Percentiles rank a stretch among this genome's conserved stretches.
Evolutionary conservation across 2,888 invertebrate species (phyloP).

Genomic region (Andrena minutula): DNA sequence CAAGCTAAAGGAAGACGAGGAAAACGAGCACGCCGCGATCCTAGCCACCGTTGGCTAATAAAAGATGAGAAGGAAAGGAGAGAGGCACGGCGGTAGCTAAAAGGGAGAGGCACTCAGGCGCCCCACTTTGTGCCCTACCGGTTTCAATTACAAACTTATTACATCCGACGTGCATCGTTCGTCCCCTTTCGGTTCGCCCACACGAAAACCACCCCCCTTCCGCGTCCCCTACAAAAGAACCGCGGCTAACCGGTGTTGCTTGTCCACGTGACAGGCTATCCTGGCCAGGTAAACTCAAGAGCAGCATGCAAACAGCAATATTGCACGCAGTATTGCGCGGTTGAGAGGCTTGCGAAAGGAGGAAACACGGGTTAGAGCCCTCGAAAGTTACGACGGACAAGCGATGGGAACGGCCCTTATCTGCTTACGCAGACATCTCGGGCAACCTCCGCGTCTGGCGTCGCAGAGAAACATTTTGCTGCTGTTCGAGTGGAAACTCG

Average conservation of each 20-base stretch:
- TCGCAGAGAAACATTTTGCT: constrained; percentile 14
- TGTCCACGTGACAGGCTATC: constrained; percentile 26
- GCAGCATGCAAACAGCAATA: constrained; percentile 71
- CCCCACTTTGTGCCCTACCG: constrained; percentile 41
- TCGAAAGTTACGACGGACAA: constrained; percentile 41
- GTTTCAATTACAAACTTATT: constrained; percentile 60
- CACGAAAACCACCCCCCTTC: constrained; percentile 15
- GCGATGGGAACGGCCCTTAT: constrained; percentile 45
- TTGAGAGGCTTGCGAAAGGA: constrained; percentile 14
- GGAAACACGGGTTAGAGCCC: constrained; percentile 11
- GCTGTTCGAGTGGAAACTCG: constrained; percentile 24
- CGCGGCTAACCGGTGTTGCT: constrained; percentile 5
- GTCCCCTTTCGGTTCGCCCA: constrained; percentile 22
- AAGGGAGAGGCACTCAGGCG: background rate
- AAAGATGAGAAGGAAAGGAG: background rate
- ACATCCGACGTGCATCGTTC: constrained; percentile 20
- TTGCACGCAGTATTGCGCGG: constrained; percentile 53
- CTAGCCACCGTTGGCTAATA: background rate
- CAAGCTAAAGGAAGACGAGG: too few species aligned
- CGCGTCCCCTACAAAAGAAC: background rate
- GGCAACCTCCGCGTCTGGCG: constrained; percentile 7
- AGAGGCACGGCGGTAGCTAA: background rate
- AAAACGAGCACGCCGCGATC: too few species aligned
- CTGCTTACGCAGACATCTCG: constrained; percentile 32
- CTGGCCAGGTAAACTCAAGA: constrained; percentile 42